phyloP scores from a whole-genome alignment of 2,113 vertebrate genomes.

The Antennarius striatus region DNA sequence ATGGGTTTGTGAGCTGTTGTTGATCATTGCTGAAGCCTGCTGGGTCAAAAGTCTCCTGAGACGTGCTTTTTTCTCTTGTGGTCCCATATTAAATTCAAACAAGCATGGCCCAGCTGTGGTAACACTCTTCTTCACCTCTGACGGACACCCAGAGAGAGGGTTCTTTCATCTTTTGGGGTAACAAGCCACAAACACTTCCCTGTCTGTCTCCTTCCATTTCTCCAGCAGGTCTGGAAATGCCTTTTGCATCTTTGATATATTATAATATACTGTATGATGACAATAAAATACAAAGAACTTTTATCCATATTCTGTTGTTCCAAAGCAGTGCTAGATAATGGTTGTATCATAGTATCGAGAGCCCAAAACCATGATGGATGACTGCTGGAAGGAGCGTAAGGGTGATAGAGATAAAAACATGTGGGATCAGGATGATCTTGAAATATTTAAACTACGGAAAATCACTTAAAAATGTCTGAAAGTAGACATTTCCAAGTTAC shows the following conservation, averaged over 20 bases:
- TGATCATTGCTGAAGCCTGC: constrained; percentile 67
- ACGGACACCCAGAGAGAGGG: constrained; percentile 68
- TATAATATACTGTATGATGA: not conserved
- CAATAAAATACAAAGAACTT: constrained; percentile 17
- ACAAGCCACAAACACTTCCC: constrained; percentile 53
- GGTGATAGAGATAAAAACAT: constrained; percentile 6
- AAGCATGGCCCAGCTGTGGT: constrained; percentile 76
- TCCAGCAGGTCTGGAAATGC: constrained; percentile 18
- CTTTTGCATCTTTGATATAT: constrained; percentile 3
- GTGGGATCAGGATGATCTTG: constrained; percentile 5
- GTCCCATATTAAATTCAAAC: constrained; percentile 75
- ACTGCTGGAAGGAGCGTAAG: not conserved
- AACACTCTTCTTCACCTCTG: constrained; percentile 70
- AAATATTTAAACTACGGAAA: constrained; percentile 41
- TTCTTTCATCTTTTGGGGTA: constrained; percentile 68
- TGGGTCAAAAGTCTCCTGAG: constrained; percentile 69
- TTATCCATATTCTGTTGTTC: not conserved
- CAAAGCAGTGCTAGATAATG: not conserved
- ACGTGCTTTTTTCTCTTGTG: constrained; percentile 63
- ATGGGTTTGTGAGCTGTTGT: constrained; percentile 62
- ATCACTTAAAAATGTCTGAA: constrained; percentile 51
- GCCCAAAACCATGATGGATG: not conserved
- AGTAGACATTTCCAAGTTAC: constrained; percentile 22
- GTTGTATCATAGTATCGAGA: not conserved
- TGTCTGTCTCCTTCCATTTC: constrained; percentile 8